Base-by-base conservation (phyloP, 2,113 vertebrate species). In the Oreochromis niloticus region DNA sequence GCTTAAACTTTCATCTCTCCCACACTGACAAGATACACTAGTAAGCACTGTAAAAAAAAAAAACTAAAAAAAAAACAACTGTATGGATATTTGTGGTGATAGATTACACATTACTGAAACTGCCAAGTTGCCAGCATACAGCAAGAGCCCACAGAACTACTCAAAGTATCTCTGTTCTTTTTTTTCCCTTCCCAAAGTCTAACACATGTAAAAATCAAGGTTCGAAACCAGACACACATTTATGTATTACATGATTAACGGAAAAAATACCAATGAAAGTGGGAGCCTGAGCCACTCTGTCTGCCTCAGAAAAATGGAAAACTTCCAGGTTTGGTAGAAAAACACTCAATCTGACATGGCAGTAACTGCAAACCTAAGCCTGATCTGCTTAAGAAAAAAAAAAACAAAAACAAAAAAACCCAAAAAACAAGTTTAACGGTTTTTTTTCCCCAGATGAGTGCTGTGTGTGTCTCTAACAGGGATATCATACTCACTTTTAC, bases 1-100 rank as follows among this genome's bases (percentile, higher is more conserved):
- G 89, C 82, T 89, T 78, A 84, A 85, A 92, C 50, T 86, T 54
- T 63, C 16, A 68, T 68, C 85, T 81, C 89, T 84, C 83, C 34
- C 75, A 83, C 79, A 68, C 61, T 5, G 36, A 91, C 83, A 61
- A 22, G 12, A 83, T 84, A 78, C 85, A 83, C 27, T 71, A 22
- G 27, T 63, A 63, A 81, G 82, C 36, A 55, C 50, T 75, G 14
- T 36, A 24, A 59, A 19, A 43, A 52, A 83, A 79, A 7, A 83
- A 79, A n/a, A n/a, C n/a, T n/a, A n/a, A n/a, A 34, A 43, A 52
- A 56, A 34, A 43, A 54, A 81, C 6, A 46, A 83, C 55, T 71
- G 34, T 66, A 75, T 78, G 56, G 80, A 87, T 56, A 87, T 84
- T 86, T 4, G n/a, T 32, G 86, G 84, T 59, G 55, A 81, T 87